Conservation (phyloP, 2,888 invertebrate genomes). For the Spodoptera exigua region DNA sequence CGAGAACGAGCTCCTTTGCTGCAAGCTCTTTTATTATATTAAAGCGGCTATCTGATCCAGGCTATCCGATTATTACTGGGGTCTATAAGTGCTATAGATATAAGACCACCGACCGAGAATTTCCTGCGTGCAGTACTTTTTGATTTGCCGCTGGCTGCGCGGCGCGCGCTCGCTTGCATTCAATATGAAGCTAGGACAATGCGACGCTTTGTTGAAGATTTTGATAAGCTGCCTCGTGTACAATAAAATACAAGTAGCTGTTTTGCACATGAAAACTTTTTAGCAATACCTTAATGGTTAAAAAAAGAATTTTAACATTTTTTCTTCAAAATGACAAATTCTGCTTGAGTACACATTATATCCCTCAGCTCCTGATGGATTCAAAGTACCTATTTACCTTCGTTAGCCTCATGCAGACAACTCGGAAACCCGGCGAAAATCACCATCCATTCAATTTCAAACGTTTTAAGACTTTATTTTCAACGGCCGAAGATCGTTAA, state of each 20-base stretch:
- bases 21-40: conserved; percentile 49
- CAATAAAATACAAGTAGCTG: conserved; percentile 18
- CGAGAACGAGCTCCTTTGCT: conserved; percentile 25
- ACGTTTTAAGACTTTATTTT: conserved; percentile 23
- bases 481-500: conserved; percentile 24
- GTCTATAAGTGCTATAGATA: conserved; percentile 62
- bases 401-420: conserved; percentile 24
- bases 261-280: background rate
- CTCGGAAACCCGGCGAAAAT: conserved; percentile 24
- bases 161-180: conserved; percentile 77
- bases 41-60: conserved; percentile 41
- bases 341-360: conserved; percentile 1
- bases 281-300: no score
- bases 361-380: conserved; percentile 27
- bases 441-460: conserved; percentile 6
- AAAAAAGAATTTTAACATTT: no score
- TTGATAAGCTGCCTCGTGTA: conserved; percentile 60
- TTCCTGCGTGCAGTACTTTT: conserved; percentile 73
- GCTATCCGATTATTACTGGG: conserved; percentile 47
- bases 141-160: conserved; percentile 75
- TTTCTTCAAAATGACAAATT: no score
- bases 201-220: conserved; percentile 69
- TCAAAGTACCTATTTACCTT: conserved; percentile 51
- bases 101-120: conserved; percentile 77
- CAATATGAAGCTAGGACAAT: conserved; percentile 76